A percentile compares a stretch with the other conserved stretches of the same genome.
phyloP scores from a whole-genome alignment of 1,140 invertebrate species.

The Globodera rostochiensis region DNA sequence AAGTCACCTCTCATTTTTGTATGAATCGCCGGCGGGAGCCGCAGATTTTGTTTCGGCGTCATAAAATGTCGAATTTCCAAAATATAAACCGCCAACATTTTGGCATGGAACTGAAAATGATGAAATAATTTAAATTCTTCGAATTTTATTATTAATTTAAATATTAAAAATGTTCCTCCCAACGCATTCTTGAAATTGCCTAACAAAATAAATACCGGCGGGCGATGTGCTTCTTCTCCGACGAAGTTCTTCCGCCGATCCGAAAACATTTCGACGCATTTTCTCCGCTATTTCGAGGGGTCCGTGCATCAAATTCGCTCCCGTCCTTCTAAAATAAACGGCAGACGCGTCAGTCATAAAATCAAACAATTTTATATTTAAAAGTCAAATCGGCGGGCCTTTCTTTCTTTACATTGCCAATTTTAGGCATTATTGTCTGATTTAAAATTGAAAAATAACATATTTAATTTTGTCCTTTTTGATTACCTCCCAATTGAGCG shows the following conservation, averaged over 20 bases:
- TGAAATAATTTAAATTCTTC: constrained; percentile 9
- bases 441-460: constrained; percentile 5
- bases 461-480: not conserved
- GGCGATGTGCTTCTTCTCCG: constrained; percentile 18
- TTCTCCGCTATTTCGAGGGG: constrained; percentile 50
- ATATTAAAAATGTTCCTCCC: no score
- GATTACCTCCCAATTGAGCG: not conserved
- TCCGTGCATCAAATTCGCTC: constrained; percentile 53
- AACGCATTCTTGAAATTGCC: no score
- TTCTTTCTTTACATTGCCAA: not conserved
- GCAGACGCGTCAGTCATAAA: constrained; percentile 22
- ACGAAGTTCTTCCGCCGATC: constrained; percentile 55
- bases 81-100: constrained; percentile 5
- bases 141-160: no score
- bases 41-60: constrained; percentile 1
- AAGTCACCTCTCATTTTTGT: not conserved
- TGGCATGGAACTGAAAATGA: constrained; percentile 2
- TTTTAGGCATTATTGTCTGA: constrained; percentile 5
- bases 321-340: constrained; percentile 43
- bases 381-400: no score
- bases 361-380: not conserved
- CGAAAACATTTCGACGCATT: constrained; percentile 55
- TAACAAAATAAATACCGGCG: no score
- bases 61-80: constrained; percentile 37
- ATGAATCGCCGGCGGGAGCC: constrained; percentile 5